phyloP scores from a whole-genome alignment of 2,113 vertebrate genomes.

The Marmota monax region DNA sequence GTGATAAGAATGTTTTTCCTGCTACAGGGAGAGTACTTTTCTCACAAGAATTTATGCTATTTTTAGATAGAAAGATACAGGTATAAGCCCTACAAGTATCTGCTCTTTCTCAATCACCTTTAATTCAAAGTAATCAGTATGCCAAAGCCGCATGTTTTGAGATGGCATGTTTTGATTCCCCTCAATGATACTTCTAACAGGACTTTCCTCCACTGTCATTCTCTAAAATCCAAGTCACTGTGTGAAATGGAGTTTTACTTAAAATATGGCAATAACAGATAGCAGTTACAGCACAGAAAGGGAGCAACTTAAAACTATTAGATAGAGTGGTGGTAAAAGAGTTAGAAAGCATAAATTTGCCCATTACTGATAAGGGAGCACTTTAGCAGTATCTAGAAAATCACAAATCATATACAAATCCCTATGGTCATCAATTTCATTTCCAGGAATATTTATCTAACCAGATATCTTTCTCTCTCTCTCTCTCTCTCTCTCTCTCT shows the following conservation, averaged over 20 bases:
- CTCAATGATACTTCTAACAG: not conserved
- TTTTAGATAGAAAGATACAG: no score
- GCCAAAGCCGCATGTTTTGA: no score
- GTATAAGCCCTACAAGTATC: not conserved
- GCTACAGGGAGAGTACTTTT: not conserved
- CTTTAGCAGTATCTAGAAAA: not conserved
- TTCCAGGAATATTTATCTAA: not conserved
- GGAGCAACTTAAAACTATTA: not conserved
- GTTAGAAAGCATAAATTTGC: not conserved
- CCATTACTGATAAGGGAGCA: not conserved
- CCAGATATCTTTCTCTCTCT: no score
- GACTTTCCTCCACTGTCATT: not conserved
- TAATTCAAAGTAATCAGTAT: not conserved
- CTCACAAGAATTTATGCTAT: not conserved
- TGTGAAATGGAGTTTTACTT: not conserved
- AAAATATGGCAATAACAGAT: not conserved
- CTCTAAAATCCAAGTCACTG: not conserved
- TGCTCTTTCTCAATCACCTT: not conserved
- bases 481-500: no score
- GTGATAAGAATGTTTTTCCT: not conserved
- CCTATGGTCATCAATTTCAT: not conserved
- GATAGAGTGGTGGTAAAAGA: not conserved
- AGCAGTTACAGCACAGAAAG: not conserved
- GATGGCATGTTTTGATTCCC: not conserved
- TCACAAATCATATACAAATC: not conserved